Conservation (phyloP, 2,888 invertebrate genomes). For the Bhutanitis thaidina region DNA sequence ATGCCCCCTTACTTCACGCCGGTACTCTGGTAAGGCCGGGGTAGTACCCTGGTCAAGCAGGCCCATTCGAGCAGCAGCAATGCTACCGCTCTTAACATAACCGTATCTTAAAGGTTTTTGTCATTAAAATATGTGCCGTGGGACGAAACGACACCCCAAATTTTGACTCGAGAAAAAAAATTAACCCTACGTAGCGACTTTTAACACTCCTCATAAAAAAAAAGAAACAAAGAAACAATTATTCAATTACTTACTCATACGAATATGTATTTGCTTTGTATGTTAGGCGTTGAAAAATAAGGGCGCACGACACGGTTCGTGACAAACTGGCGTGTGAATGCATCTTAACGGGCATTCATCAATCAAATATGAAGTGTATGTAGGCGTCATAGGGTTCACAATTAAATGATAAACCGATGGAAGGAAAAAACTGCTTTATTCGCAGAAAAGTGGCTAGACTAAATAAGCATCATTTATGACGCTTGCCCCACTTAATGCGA, state of each 20-base stretch:
- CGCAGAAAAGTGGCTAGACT: conserved; percentile 25
- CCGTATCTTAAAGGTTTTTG: too few relatives aligned
- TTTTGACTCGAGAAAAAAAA: too few relatives aligned
- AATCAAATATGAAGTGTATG: conserved; percentile 28
- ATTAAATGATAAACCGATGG: conserved; percentile 23
- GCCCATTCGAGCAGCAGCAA: too few relatives aligned
- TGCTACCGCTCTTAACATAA: too few relatives aligned
- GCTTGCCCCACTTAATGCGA: conserved; percentile 23
- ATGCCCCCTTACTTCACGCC: too few relatives aligned
- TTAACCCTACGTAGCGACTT: background rate
- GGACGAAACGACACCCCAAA: too few relatives aligned
- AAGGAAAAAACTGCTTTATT: conserved; percentile 29
- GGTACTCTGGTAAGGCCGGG: too few relatives aligned
- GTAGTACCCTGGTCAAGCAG: too few relatives aligned
- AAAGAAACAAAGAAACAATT: conserved; percentile 20
- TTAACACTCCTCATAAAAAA: conserved; percentile 13
- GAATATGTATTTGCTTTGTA: conserved; percentile 18
- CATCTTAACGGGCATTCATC: conserved; percentile 29
- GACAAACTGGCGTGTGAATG: conserved; percentile 53
- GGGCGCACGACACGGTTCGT: conserved; percentile 65
- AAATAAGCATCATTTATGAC: conserved; percentile 24
- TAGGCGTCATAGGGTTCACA: conserved; percentile 32
- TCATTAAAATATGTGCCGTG: too few relatives aligned
- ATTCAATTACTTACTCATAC: conserved; percentile 19
- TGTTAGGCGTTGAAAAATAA: conserved; percentile 46